Conservation (phyloP, 2,888 invertebrate genomes). For the Sminthurides aquaticus region DNA sequence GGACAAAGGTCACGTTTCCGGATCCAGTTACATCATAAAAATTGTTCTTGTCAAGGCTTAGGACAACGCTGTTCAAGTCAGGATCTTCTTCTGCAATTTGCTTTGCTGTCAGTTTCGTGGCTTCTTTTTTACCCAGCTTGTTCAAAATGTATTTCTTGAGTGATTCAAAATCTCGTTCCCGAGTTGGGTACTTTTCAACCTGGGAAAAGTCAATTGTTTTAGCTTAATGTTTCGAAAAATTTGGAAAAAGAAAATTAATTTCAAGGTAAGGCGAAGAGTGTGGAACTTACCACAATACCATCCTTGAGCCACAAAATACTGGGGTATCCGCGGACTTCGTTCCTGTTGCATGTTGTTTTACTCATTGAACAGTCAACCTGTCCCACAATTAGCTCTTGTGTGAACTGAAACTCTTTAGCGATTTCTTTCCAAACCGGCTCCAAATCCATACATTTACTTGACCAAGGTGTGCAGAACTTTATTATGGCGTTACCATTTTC, state of each 20-base stretch:
- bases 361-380: conserved; percentile 79
- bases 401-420: conserved; percentile 56
- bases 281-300: conserved; percentile 64
- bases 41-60: conserved; percentile 60
- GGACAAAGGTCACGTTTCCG: conserved; percentile 65
- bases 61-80: conserved; percentile 50
- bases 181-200: conserved; percentile 55
- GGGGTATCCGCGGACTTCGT: conserved; percentile 79
- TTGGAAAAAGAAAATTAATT: not conserved
- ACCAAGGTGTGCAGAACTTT: conserved; percentile 91
- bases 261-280: no score
- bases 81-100: conserved; percentile 36
- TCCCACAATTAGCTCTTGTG: conserved; percentile 57
- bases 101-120: conserved; percentile 44
- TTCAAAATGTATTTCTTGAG: conserved; percentile 63
- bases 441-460: conserved; percentile 55
- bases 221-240: not conserved
- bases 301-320: conserved; percentile 79
- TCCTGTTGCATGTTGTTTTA: conserved; percentile 65
- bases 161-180: conserved; percentile 59
- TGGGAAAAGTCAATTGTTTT: conserved; percentile 45
- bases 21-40: conserved; percentile 64
- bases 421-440: conserved; percentile 79
- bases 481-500: conserved; percentile 72
- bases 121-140: conserved; percentile 54